phyloP scores from a whole-genome alignment of 2,888 invertebrate species.

The Leptinotarsa juncta region DNA sequence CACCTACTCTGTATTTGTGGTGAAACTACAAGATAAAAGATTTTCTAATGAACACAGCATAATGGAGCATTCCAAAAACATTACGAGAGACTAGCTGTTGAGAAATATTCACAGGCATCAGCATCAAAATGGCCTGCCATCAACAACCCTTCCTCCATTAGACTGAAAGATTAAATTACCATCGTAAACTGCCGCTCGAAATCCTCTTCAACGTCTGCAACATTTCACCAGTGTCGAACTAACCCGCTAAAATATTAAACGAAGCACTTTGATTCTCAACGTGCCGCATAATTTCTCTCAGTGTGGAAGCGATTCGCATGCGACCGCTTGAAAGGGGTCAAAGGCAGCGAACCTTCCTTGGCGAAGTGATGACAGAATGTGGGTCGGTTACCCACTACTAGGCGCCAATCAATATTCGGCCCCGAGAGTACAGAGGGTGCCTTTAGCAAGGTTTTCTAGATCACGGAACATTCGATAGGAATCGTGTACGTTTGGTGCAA shows the following conservation, averaged over 20 bases:
- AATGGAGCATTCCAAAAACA: too few relatives aligned
- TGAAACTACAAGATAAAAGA: too few relatives aligned
- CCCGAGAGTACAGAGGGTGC: slow-evolving; percentile 33
- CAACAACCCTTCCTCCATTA: neutral
- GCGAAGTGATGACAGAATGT: slow-evolving; percentile 55
- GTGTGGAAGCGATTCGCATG: slow-evolving; percentile 6
- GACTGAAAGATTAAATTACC: neutral
- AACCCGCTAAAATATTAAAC: slow-evolving; percentile 4
- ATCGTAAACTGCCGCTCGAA: neutral
- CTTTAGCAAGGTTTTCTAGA: slow-evolving; percentile 34
- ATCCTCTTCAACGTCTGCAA: neutral
- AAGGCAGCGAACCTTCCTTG: slow-evolving; percentile 28
- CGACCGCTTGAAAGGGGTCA: slow-evolving; percentile 23
- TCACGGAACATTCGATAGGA: slow-evolving; percentile 30
- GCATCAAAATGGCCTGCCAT: too few relatives aligned
- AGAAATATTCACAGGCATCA: too few relatives aligned
- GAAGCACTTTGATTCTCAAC: slow-evolving; percentile 1
- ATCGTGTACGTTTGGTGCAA: slow-evolving; percentile 16
- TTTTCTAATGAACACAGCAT: too few relatives aligned
- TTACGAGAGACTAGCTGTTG: too few relatives aligned
- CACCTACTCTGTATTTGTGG: too few relatives aligned
- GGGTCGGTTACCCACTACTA: slow-evolving; percentile 51
- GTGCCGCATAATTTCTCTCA: slow-evolving; percentile 12
- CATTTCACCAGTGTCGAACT: neutral
- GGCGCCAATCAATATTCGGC: slow-evolving; percentile 56